phyloP scores from a whole-genome alignment of 2,888 invertebrate species.

The Crematogaster levior region DNA sequence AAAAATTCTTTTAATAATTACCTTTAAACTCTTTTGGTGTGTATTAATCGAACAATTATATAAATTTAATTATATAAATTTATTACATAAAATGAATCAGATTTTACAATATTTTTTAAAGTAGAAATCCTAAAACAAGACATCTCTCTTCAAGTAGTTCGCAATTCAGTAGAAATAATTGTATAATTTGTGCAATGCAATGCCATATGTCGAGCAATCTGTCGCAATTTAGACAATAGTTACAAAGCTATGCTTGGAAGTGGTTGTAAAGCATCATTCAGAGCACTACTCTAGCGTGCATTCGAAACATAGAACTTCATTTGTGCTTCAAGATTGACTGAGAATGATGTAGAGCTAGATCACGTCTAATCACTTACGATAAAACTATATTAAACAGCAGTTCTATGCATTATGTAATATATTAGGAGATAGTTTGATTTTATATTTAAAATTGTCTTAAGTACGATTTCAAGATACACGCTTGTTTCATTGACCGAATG shows the following conservation, averaged over 20 bases:
- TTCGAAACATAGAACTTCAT: too few relatives aligned
- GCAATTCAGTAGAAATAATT: not conserved
- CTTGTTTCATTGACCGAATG: not conserved
- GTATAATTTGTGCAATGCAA: not conserved
- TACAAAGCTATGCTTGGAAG: not conserved
- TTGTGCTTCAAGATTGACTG: not conserved
- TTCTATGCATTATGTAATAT: not conserved
- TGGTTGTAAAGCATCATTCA: not conserved
- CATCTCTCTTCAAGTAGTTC: not conserved
- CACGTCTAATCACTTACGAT: not conserved
- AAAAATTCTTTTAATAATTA: not conserved
- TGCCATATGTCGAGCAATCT: not conserved
- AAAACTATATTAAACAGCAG: not conserved
- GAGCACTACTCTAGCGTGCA: not conserved
- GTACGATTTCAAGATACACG: not conserved
- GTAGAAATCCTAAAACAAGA: not conserved
- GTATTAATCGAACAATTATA: too few relatives aligned
- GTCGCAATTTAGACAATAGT: not conserved
- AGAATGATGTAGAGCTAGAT: not conserved
- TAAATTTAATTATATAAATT: not conserved
- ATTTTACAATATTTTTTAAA: not conserved
- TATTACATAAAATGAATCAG: not conserved
- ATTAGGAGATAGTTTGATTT: not conserved
- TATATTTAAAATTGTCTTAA: too few relatives aligned
- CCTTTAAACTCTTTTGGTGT: not conserved